These are phyloP conservation scores for Trichonephila clavipes DNA, from an alignment of 1,140 invertebrate species.

Conservation along the genomic window DNA sequence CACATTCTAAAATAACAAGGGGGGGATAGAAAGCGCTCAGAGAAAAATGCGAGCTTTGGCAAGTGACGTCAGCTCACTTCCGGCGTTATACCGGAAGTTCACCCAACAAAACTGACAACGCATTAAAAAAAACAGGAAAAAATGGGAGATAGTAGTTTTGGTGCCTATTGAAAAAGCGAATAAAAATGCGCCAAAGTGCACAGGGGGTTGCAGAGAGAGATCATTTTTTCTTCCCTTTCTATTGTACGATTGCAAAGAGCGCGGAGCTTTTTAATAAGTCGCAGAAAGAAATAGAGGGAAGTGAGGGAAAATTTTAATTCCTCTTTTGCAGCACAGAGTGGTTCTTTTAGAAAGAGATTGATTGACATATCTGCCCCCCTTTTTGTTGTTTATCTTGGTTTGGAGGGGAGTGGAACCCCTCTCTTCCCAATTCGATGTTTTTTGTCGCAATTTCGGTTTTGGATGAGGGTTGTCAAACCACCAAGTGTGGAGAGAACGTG, in stretches of 20 bases:
- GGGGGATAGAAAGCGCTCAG: too few relatives aligned
- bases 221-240: background rate
- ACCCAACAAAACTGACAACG: conserved; percentile 56
- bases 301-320: conserved; percentile 52
- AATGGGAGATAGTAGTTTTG: background rate
- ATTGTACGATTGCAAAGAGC: conserved; percentile 1
- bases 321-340: background rate
- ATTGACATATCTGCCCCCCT: conserved; percentile 28
- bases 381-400: conserved; percentile 2
- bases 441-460: background rate
- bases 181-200: conserved; percentile 15
- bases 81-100: background rate
- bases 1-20: background rate
- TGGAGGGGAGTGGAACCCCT: background rate
- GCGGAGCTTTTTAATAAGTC: background rate
- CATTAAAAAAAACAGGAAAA: conserved; percentile 33
- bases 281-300: background rate
- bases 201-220: background rate
- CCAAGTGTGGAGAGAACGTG: background rate
- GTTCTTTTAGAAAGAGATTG: conserved; percentile 19
- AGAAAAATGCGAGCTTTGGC: background rate
- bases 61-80: conserved; percentile 9
- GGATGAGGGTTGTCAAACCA: conserved; percentile 11
- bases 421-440: background rate
- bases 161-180: conserved; percentile 8